Conservation (phyloP, 2,888 invertebrate species). For the Allophyes oxyacanthae region DNA sequence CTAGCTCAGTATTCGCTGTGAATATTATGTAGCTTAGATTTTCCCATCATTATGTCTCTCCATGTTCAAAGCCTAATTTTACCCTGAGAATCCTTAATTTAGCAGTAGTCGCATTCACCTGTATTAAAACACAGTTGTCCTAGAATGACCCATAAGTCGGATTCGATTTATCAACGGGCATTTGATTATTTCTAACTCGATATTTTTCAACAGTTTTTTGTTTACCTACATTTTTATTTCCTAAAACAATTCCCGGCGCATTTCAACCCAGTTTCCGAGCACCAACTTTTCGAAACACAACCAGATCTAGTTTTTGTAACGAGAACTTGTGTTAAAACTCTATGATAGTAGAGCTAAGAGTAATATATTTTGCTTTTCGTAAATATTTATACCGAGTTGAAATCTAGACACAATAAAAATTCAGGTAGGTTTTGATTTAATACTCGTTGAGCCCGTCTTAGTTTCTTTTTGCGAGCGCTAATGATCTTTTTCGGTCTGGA, state of each 20-base stretch:
- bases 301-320: slow-evolving; percentile 16
- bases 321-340: slow-evolving; percentile 14
- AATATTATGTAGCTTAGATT: too few species aligned
- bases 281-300: slow-evolving; percentile 21
- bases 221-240: slow-evolving; percentile 6
- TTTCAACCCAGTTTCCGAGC: slow-evolving; percentile 16
- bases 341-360: slow-evolving; percentile 18
- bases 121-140: too few species aligned
- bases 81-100: too few species aligned
- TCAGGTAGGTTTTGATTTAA: slow-evolving; percentile 39
- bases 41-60: too few species aligned
- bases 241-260: slow-evolving; percentile 15
- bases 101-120: too few species aligned
- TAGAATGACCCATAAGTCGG: too few species aligned
- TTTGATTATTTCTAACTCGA: too few species aligned
- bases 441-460: slow-evolving; percentile 29
- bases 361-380: slow-evolving; percentile 18
- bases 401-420: slow-evolving; percentile 33
- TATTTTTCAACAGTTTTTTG: too few species aligned
- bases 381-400: slow-evolving; percentile 21
- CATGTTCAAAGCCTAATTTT: too few species aligned
- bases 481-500: slow-evolving; percentile 30
- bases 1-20: too few species aligned
- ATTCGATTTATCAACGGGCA: too few species aligned
- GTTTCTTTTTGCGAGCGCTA: slow-evolving; percentile 29